Conservation (phyloP, 2,113 vertebrate genomes). For the Corythornis madagascariensis region DNA sequence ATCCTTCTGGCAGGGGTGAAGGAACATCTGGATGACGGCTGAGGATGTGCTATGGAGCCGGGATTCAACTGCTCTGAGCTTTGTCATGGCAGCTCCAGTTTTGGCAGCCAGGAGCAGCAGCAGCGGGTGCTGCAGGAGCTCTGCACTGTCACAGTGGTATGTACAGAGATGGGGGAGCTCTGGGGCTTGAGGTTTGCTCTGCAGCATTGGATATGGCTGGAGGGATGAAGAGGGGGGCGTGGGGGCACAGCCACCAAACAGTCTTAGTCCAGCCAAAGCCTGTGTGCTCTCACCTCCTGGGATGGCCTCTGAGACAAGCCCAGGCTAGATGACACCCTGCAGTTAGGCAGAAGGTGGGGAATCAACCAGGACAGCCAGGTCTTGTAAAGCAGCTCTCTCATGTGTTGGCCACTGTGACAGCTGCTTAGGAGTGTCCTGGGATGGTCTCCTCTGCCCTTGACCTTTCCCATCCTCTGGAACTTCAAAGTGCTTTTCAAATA, state of each 20-base stretch:
- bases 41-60: constrained; percentile 82
- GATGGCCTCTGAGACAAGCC: not conserved
- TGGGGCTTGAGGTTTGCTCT: not conserved
- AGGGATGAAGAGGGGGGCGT: not conserved
- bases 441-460: not conserved
- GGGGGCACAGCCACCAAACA: not conserved
- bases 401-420: not conserved
- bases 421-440: not conserved
- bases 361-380: not conserved
- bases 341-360: not conserved
- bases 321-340: not conserved
- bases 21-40: constrained; percentile 20
- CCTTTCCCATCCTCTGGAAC: not conserved
- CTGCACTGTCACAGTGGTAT: constrained; percentile 84
- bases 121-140: constrained; percentile 79
- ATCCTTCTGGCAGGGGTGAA: not conserved
- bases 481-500: constrained; percentile 31
- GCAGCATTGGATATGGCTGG: not conserved
- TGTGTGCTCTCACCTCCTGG: not conserved
- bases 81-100: constrained; percentile 78
- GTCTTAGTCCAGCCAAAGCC: not conserved
- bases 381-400: not conserved
- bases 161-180: not conserved
- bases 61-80: constrained; percentile 89
- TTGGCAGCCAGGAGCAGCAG: constrained; percentile 73